These are phyloP conservation scores for Amphiprion percula DNA, from an alignment of 2,113 vertebrate genomes.

Conservation along the genomic window DNA sequence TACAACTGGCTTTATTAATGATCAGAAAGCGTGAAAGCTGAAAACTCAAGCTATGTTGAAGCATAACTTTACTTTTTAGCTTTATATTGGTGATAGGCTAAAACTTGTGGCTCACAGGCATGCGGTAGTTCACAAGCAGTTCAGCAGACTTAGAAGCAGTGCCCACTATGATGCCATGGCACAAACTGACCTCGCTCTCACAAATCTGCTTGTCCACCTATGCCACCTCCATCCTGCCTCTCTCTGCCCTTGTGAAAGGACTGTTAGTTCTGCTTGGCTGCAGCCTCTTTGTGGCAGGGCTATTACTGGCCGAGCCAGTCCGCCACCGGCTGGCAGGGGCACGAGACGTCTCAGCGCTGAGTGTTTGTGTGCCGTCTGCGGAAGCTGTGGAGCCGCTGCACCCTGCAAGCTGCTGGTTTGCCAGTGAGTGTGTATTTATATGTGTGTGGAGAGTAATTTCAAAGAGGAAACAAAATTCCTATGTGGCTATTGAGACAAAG, in stretches of 20 bases:
- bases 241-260: constrained; percentile 55
- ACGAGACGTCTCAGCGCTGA: constrained; percentile 57
- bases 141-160: constrained; percentile 21
- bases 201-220: constrained; percentile 53
- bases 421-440: constrained; percentile 34
- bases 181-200: constrained; percentile 39
- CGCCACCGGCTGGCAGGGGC: constrained; percentile 67
- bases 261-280: constrained; percentile 76
- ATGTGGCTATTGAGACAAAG: constrained; percentile 63
- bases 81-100: background rate
- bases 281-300: constrained; percentile 70
- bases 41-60: background rate
- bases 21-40: background rate
- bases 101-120: constrained; percentile 16
- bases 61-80: background rate
- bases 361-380: constrained; percentile 59
- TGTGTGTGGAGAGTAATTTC: constrained; percentile 50
- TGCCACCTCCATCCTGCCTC: constrained; percentile 42
- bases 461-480: constrained; percentile 68
- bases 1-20: constrained; percentile 33
- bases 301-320: constrained; percentile 69
- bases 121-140: constrained; percentile 41
- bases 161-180: constrained; percentile 25
- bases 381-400: constrained; percentile 51
- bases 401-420: constrained; percentile 51